Percentiles rank a stretch among this genome's conserved stretches.
Conservation (phyloP, 2,797 vertebrate species). For the Leptodactylus fallax region DNA sequence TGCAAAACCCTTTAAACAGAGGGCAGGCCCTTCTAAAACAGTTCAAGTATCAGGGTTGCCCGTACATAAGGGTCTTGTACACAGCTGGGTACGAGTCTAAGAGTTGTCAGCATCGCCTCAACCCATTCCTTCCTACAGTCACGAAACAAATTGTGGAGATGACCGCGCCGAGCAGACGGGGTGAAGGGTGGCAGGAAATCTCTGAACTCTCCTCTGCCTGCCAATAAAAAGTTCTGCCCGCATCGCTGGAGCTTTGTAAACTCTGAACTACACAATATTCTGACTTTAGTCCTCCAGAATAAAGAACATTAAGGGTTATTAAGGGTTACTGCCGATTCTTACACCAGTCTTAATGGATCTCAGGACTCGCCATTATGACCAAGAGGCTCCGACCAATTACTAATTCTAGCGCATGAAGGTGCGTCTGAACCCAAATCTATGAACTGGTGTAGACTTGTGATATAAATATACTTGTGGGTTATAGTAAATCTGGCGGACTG, state of each 20-base stretch:
- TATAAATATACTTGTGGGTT: too few relatives aligned
- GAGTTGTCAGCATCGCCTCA: neutral
- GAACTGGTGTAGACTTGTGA: too few relatives aligned
- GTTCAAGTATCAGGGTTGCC: neutral
- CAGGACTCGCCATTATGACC: too few relatives aligned
- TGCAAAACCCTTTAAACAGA: too few relatives aligned
- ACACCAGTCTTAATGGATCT: too few relatives aligned
- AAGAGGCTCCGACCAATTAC: too few relatives aligned
- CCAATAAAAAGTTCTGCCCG: neutral
- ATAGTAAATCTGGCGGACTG: too few relatives aligned
- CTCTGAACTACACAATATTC: neutral
- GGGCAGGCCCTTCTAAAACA: neutral
- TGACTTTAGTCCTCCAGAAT: neutral
- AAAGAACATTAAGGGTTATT: neutral
- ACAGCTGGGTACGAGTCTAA: neutral
- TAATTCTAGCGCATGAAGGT: too few relatives aligned
- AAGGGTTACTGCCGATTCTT: too few relatives aligned
- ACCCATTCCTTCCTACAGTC: neutral
- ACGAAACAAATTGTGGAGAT: neutral
- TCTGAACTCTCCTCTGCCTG: neutral
- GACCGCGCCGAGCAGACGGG: neutral
- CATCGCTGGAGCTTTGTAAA: neutral
- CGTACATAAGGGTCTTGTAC: neutral
- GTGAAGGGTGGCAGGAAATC: neutral
- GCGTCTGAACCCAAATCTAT: too few relatives aligned